Base-by-base conservation (phyloP, 2,113 vertebrate genomes). In the Chitala chitala region DNA sequence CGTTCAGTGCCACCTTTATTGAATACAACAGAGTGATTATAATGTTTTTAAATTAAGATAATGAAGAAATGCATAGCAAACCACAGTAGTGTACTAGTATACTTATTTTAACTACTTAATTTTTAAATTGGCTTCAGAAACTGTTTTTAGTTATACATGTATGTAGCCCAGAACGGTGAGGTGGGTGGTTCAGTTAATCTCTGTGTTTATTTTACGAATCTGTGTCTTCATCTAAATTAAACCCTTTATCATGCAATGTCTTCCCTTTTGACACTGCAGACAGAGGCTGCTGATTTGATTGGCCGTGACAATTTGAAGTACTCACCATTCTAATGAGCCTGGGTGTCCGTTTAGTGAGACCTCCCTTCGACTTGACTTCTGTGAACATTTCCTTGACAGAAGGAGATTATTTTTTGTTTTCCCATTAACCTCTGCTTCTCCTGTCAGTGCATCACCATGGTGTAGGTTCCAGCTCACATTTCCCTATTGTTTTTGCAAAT, bases 241-340 rank as follows among this genome's bases (percentile, higher is more conserved):
- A 84, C 85, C 85, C 82, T 70, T 80, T 86, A 87, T 84, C 87
- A 76, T 82, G 84, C 86, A 85, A 83, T 84, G 86, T 89, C 88
- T 88, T 86, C 83, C 79, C 77, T 4, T 77, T 81, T 80, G 15
- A 26, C 71, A 20, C 40, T 20, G 71, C 44, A 36, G 33, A n/a
- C n/a, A 10, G 46, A 73, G 42, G n/a, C 20, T 17, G 29, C 24
- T 26, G 56, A 73, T 61, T 50, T 61, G 46, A 70, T 53, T 70
- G 68, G 42, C 63, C 56, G 63, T 17, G 24, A 38, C 56, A 26
- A 50, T 36, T n/a, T 12, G 10, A 33, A 9, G 33, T 36, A 73
- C 26, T 73, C 26, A 24, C 33, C 51, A 24, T 22, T 40, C 69
- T 40, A 55, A 51, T 40, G 42, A n/a, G 22, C 10, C 20, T 13